Evolutionary conservation across 2,888 invertebrate genomes (phyloP), one percentile per base, ranked within the genome.

Genomic region (Electrophaes corylata): DNA sequence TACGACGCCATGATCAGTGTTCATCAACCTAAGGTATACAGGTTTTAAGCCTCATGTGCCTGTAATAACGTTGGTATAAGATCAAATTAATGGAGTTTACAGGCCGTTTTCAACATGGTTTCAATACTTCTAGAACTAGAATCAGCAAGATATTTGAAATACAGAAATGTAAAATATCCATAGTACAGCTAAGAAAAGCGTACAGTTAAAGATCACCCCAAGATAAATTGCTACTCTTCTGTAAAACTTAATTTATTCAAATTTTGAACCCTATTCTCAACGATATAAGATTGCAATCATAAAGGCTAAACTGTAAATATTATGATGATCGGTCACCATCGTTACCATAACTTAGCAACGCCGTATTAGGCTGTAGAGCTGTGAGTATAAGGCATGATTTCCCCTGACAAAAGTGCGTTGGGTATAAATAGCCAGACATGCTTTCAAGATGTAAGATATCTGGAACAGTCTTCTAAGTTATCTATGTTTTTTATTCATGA

Each of bases 271-370:
- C 39, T 62, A 57, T 51, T 4, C 8, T n/a, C 10, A 14, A 8
- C 0, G 3, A 2, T 18, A 57, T 61, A 62, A 62, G 61, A 55
- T 55, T 33, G 50, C 31, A 47, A 59, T 54, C 51, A 47, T 44
- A 49, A 44, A 37, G n/a, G 14, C 14, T 16, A 40, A 45, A 12
- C 39, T 51, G 41, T 52, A 33, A 45, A 29, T 45, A 45, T 41
- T 71, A 73, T 75, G 73, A 77, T 78, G 72, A 79, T 67, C 79
- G 79, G 86, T 89, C 81, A 79, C 88, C 88, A 86, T 86, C 83
- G 85, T 84, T 82, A 89, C 90, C 71, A 82, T 84, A 79, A 71
- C 88, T 73, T 70, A 75, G 88, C 88, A 88, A 89, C 89, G 77
- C 70, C 66, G 79, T 81, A 83, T 84, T 83, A 83, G 72, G 67